Percentiles rank a stretch among this genome's conserved stretches.
Conservation (phyloP, 2,888 invertebrate species). For the Perizoma affinitatum region DNA sequence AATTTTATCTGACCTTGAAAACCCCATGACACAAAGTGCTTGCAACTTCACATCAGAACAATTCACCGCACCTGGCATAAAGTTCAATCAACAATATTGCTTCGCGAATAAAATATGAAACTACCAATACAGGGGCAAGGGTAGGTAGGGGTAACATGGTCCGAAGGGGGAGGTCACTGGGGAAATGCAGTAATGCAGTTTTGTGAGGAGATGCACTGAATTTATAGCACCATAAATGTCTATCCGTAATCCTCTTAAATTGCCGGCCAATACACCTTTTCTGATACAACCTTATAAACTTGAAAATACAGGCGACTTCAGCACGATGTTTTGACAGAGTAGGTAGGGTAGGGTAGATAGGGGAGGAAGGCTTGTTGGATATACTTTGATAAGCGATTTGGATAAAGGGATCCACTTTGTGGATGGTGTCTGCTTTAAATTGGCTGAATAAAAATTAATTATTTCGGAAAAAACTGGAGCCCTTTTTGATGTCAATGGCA, state of each 20-base stretch:
- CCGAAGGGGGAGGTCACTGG: slow-evolving; percentile 14
- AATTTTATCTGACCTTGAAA: background rate
- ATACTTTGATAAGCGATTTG: slow-evolving; percentile 18
- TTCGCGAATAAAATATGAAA: slow-evolving; percentile 27
- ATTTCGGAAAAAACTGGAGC: no score
- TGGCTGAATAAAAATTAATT: background rate
- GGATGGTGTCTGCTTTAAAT: slow-evolving; percentile 11
- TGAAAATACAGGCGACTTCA: slow-evolving; percentile 12
- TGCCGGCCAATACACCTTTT: slow-evolving; percentile 35
- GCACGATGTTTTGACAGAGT: slow-evolving; percentile 9
- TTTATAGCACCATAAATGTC: slow-evolving; percentile 67
- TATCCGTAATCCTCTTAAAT: slow-evolving; percentile 58
- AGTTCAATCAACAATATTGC: slow-evolving; percentile 21
- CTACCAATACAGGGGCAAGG: slow-evolving; percentile 22
- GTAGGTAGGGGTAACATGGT: slow-evolving; percentile 6
- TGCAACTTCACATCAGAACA: background rate
- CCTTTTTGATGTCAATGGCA: no score
- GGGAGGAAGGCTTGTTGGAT: background rate
- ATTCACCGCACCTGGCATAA: slow-evolving; percentile 13
- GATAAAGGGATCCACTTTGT: slow-evolving; percentile 14
- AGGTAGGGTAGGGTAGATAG: slow-evolving; percentile 4
- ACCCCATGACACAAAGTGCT: background rate
- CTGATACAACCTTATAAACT: slow-evolving; percentile 13
- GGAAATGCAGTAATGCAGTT: slow-evolving; percentile 34
- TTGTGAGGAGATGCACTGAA: slow-evolving; percentile 48